phyloP scores from a whole-genome alignment of 1,140 invertebrate genomes.

The Eulimnadia texana region DNA sequence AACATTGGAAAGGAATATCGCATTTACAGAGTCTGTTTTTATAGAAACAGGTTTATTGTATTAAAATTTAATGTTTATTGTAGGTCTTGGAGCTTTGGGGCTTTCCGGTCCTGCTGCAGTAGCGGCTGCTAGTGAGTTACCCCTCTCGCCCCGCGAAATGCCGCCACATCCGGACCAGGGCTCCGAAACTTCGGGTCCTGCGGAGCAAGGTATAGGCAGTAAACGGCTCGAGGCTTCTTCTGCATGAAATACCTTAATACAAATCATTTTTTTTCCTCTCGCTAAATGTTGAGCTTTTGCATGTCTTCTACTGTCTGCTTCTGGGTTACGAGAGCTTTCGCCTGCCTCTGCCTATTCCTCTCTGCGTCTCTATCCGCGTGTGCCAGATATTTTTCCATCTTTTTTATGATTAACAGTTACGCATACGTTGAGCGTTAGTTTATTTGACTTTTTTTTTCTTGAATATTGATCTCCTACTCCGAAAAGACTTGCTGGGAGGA shows the following conservation, averaged over 20 bases:
- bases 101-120: constrained; percentile 1
- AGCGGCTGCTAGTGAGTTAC: constrained; percentile 6
- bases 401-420: not conserved
- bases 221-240: not conserved
- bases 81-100: constrained; percentile 2
- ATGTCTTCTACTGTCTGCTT: not conserved
- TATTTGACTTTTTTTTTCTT: too few species aligned
- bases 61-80: not conserved
- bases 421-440: too few species aligned
- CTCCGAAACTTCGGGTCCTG: too few species aligned
- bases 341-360: not conserved
- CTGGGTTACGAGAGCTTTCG: not conserved
- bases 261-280: too few species aligned
- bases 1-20: too few species aligned
- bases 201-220: constrained; percentile 12
- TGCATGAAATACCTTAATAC: not conserved
- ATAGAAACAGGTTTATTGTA: not conserved
- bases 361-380: not conserved
- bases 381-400: not conserved
- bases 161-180: constrained; percentile 11
- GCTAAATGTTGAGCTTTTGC: too few species aligned
- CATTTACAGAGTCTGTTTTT: too few species aligned
- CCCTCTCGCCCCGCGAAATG: constrained; percentile 4
- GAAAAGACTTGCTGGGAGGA: constrained; percentile 4
- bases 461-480: not conserved